Conservation (phyloP, 2,888 invertebrate genomes). For the Lottia gigantea region DNA sequence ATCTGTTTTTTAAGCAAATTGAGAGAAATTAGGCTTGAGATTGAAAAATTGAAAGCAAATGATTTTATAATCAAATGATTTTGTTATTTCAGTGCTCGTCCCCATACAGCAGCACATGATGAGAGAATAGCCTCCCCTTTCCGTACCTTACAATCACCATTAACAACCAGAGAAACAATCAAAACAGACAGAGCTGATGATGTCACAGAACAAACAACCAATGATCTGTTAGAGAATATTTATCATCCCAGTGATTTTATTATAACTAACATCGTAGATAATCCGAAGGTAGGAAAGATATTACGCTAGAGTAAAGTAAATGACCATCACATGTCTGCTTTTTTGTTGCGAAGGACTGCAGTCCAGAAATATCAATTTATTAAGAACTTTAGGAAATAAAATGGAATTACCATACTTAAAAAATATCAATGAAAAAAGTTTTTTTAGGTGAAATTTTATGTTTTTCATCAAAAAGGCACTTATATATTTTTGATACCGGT, state of each 20-base stretch:
- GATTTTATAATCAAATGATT: neutral
- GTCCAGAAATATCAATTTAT: too few relatives aligned
- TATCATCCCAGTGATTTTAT: slow-evolving; percentile 64
- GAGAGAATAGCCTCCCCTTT: slow-evolving; percentile 58
- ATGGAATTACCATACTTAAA: too few relatives aligned
- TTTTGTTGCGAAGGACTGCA: too few relatives aligned
- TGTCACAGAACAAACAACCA: slow-evolving; percentile 33
- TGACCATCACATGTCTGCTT: too few relatives aligned
- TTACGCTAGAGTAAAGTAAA: too few relatives aligned
- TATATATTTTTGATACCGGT: neutral
- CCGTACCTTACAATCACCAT: slow-evolving; percentile 53
- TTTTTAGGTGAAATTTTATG: too few relatives aligned
- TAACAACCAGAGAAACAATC: slow-evolving; percentile 53
- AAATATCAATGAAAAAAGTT: too few relatives aligned
- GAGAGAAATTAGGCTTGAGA: too few relatives aligned
- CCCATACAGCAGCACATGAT: slow-evolving; percentile 61
- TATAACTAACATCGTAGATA: slow-evolving; percentile 62
- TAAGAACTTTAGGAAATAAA: too few relatives aligned
- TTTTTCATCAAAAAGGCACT: neutral
- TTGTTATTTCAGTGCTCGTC: slow-evolving; percentile 52
- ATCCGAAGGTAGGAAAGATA: slow-evolving; percentile 54
- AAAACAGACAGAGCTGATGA: slow-evolving; percentile 39
- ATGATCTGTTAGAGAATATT: slow-evolving; percentile 48
- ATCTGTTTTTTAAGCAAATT: too few relatives aligned
- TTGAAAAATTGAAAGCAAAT: too few relatives aligned